Base-by-base conservation (phyloP, 1,140 invertebrate genomes). In the Ceratitis capitata region DNA sequence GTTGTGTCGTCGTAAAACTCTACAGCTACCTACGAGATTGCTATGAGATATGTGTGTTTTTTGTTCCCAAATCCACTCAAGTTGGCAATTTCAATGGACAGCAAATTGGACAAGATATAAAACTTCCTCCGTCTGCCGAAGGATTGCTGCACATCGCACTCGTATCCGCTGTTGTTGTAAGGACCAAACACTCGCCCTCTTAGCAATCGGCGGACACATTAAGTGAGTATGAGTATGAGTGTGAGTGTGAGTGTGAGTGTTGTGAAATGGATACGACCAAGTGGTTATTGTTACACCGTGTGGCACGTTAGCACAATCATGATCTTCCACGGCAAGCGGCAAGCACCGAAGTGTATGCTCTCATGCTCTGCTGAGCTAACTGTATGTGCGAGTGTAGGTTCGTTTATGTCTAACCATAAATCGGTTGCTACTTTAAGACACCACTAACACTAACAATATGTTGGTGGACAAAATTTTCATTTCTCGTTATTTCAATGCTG, bases 71-170 rank as follows among this genome's bases (percentile, higher is more conserved):
- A 78, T 78, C 69, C 69, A 78, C 69, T 78, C 35, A 78, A 78
- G 69, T 78, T 78, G 19, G 69, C 69, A 78, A 78, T 78, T 78
- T 78, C 69, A 78, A 45, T 78, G 69, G 69, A 78, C 69, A 78
- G 69, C 69, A 78, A 45, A 78, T 78, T 78, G 69, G 69, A 45
- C 69, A 78, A 78, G 69, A 39, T 23, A 78, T 78, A 78, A 45
- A 78, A 78, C 69, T 26, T 78, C n/a, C 69, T 23, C 39, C 26
- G 69, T 45, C n/a, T 78, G 42, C 35, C 6, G 23, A 78, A 23
- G 69, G 69, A 78, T 61, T 61, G 56, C 56, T 61, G 26, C 51
- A 56, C 51, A 5, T 5, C n/a, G n/a, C 58, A 26, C 2, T 61
- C 23, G 32, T 69, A 19, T 29, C 39, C 14, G 26, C 4, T 61